Base-by-base conservation (phyloP, 1,140 invertebrate species). In the Grapholita molesta region DNA sequence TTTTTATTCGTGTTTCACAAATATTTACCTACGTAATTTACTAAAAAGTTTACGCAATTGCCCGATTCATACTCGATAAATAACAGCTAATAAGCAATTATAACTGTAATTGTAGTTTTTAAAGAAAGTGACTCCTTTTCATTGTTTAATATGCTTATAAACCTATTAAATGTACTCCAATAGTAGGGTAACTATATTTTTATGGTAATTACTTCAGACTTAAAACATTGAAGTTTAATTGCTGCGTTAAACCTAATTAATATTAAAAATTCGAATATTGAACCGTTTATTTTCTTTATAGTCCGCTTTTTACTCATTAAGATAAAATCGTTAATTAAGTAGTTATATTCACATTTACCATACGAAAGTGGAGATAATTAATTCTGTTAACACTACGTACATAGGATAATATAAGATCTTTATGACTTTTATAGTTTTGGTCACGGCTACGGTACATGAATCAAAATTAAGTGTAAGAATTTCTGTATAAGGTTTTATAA, bases 321-420 rank as follows among this genome's bases (percentile, higher is more conserved):
- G 28, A 61, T 30, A 61, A 30, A 23, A 57, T 28, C 23, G 4
- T 25, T 57, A 28, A 61, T 61, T 61, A 61, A 61, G 55, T 32
- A 6, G 55, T 61, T 25, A 61, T 30, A 61, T 32, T 28, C 25
- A 2, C 24, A 61, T 61, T 61, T 18, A 61, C 28, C 25, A 25
- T 61, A 61, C n/a, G 55, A 61, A 61, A 61, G 55, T 61, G 25
- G n/a, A 28, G 4, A 52, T 25, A 28, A 61, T 61, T 61, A 61
- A 61, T 32, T n/a, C 25, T 3, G 25, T 61, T 61, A 61, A 61
- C 55, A 61, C 55, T 61, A 28, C 28, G 55, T 61, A 18, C 32
- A 32, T 25, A 32, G 55, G 12, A 12, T 15, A 28, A 32, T 61
- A 30, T 15, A 61, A 61, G 11, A 30, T 61, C 23, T 28, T 61